These are phyloP conservation scores for Hypercompe scribonia DNA, from an alignment of 2,888 invertebrate genomes.

Conservation along the genomic window DNA sequence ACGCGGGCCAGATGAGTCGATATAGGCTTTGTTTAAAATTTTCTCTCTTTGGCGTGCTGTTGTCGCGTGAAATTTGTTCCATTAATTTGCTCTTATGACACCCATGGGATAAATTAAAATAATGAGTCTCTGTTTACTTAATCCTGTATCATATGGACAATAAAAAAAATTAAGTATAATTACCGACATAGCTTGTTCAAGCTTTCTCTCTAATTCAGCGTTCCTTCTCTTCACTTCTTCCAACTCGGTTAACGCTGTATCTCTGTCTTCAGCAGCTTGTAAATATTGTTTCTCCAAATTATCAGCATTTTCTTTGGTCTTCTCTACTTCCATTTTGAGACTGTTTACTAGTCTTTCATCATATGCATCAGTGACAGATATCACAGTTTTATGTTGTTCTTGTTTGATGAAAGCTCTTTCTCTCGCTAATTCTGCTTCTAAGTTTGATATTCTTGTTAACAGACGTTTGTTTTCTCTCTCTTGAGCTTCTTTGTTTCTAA, in stretches of 20 bases:
- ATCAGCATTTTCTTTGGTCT: conserved; percentile 92
- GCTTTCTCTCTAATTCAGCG: conserved; percentile 91
- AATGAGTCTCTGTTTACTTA: too few species aligned
- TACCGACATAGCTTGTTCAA: conserved; percentile 89
- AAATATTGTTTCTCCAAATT: conserved; percentile 93
- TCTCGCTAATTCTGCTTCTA: conserved; percentile 93
- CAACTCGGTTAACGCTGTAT: conserved; percentile 90
- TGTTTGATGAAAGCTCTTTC: conserved; percentile 87
- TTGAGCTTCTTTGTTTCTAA: conserved; percentile 93
- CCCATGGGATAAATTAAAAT: too few species aligned
- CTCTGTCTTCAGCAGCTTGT: conserved; percentile 91
- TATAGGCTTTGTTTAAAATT: too few species aligned
- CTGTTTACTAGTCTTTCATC: conserved; percentile 89
- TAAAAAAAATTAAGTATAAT: conserved; percentile 30
- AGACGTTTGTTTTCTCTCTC: conserved; percentile 95
- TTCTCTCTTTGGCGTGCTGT: too few species aligned
- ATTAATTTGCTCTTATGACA: too few species aligned
- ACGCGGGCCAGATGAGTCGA: too few species aligned
- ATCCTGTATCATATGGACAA: too few species aligned
- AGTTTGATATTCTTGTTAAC: conserved; percentile 91
- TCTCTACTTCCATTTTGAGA: conserved; percentile 91
- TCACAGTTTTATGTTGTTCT: conserved; percentile 84
- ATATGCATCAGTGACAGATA: conserved; percentile 85
- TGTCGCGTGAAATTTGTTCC: too few species aligned
- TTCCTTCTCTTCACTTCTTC: conserved; percentile 94